Base-by-base conservation (phyloP, 2,888 invertebrate genomes). In the Apotomis capreana region DNA sequence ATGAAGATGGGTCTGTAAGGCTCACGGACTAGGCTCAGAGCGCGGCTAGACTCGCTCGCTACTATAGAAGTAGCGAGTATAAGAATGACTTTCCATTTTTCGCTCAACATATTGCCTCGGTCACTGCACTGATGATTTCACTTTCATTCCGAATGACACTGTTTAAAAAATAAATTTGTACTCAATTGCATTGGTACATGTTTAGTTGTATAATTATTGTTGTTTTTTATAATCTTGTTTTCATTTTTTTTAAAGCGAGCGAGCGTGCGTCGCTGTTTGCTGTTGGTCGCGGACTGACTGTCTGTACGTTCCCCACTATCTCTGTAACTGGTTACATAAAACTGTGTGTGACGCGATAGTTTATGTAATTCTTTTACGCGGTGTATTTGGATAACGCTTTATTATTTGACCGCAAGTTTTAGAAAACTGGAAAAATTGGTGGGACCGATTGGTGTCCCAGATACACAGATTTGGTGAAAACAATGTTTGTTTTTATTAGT, bases 1-100 rank as follows among this genome's bases (percentile, higher is more conserved):
- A 72, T 63, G 63, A 72, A 72, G 58, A 72, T 72, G 26, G 72
- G 72, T 0, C 72, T 36, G 37, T 68, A 72, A 6, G 71, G 57
- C 58, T 68, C 52, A 10, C 68, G 89, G 74, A 89, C 87, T 79
- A 89, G 78, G 78, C 89, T 87, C 15, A 92, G 82, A 78, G 92
- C 91, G 72, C 90, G 89, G 80, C 87, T 90, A 74, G 89, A 88
- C 81, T 94, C 93, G 79, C 83, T 87, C 37, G 88, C 86, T 65
- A 83, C 86, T 46, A 86, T 85, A 75, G 88, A 84, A 80, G 88
- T 87, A 70, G 84, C 86, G 63, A 89, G 85, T 68, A 93, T 82
- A 79, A 93, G 79, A 79, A 92, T 80, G 81, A 93, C 92, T 92
- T 93, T 94, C 94, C 92, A 93, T 84, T 90, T 89, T 85, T 87